A percentile compares a stretch with the other conserved stretches of the same genome.
Conservation (phyloP, 2,888 invertebrate species). For the Drosophila kokeensis region DNA sequence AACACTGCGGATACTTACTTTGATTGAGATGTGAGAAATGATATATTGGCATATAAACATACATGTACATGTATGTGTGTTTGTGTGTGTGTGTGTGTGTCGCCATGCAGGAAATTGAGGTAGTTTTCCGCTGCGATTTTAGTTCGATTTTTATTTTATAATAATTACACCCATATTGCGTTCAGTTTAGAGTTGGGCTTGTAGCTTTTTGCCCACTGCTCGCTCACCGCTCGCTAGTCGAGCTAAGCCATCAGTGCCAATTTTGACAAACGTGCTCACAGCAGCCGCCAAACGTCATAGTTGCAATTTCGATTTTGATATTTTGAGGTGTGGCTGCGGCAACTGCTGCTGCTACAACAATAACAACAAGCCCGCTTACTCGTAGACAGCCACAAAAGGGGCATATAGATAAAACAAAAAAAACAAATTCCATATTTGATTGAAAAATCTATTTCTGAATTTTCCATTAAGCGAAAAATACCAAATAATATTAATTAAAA, state of each 20-base stretch:
- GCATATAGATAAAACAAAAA: not conserved
- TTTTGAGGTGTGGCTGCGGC: slow-evolving; percentile 57
- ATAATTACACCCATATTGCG: slow-evolving; percentile 68
- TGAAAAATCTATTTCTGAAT: slow-evolving; percentile 29
- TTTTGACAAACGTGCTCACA: slow-evolving; percentile 62
- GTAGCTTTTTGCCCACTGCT: not conserved
- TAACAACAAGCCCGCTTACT: slow-evolving; percentile 7
- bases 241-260: slow-evolving; percentile 50
- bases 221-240: slow-evolving; percentile 5
- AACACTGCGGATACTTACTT: slow-evolving; percentile 34
- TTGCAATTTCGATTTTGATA: slow-evolving; percentile 37
- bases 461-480: slow-evolving; percentile 14
- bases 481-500: not conserved
- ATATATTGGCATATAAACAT: not conserved
- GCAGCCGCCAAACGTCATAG: slow-evolving; percentile 21
- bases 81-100: slow-evolving; percentile 18
- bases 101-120: slow-evolving; percentile 66
- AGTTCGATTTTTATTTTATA: slow-evolving; percentile 62
- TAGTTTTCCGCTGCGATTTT: slow-evolving; percentile 51
- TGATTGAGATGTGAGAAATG: not conserved
- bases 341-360: slow-evolving; percentile 20
- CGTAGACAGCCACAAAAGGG: not conserved
- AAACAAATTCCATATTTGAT: slow-evolving; percentile 4
- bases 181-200: slow-evolving; percentile 31
- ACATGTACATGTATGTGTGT: not conserved